Evolutionary conservation across 2,888 invertebrate genomes (phyloP), one percentile per base, ranked within the genome.

Genomic region (Heteromurus nitidus): DNA sequence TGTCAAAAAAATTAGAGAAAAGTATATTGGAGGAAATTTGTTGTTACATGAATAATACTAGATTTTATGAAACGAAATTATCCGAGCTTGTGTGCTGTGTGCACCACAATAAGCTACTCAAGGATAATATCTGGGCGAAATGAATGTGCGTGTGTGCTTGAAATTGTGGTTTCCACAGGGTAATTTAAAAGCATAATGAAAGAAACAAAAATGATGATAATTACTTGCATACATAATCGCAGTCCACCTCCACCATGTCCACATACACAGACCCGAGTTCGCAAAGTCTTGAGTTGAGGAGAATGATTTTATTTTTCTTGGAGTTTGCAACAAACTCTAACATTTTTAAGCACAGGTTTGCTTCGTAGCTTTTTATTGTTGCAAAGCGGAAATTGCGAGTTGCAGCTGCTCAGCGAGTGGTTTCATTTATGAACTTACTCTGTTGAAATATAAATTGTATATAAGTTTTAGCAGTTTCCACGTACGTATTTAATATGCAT

Each of bases 111-210:
- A n/a, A n/a, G n/a, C n/a, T n/a, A n/a, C n/a, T 47, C 47, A 47
- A 47, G 47, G 47, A 47, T 47, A 47, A 13, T 16, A 16, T 47
- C 11, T 3, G 47, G n/a, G n/a, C n/a, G 47, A n/a, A 13, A 47
- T 16, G n/a, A 3, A 47, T n/a, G 3, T 47, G 11, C 11, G 3
- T 11, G n/a, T 16, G n/a, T 47, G 11, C 47, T n/a, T 47, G 47
- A n/a, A 47, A 47, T 47, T 47, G 47, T 16, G 47, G 47, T 47
- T 47, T 47, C 47, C 13, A 36, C 36, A 36, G 47, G n/a, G n/a
- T 47, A 47, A 47, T 47, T 47, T 47, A 11, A 47, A 47, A 13
- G n/a, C 7, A 11, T n/a, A 9, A 47, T n/a, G n/a, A 16, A 47
- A 3, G n/a, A 47, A 47, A 47, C n/a, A 47, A 47, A 47, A 47